These are phyloP conservation scores for Oxystoma pomonae DNA, from an alignment of 2,888 invertebrate species.

Conservation along the genomic window DNA sequence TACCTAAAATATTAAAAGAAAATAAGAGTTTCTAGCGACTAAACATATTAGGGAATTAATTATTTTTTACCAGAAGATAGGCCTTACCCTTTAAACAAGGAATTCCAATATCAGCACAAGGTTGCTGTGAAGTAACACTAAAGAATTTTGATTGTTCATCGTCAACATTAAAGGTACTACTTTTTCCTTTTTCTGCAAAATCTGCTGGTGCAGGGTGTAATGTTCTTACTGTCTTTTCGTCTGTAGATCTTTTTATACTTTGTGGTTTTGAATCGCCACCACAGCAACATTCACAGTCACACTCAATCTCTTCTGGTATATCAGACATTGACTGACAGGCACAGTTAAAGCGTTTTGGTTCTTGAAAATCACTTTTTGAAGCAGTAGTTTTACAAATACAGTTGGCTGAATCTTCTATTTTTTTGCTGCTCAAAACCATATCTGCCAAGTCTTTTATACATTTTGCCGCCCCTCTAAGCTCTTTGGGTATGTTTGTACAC, in stretches of 20 bases:
- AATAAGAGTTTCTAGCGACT: no score
- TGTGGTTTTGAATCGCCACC: constrained; percentile 8
- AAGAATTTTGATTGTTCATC: constrained; percentile 13
- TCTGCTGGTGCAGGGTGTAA: constrained; percentile 17
- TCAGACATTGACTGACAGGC: not conserved
- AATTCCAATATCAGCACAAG: constrained; percentile 4
- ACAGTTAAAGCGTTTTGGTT: not conserved
- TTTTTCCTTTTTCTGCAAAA: constrained; percentile 19
- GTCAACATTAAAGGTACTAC: constrained; percentile 21
- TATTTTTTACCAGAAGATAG: no score
- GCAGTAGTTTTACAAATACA: not conserved
- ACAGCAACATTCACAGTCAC: constrained; percentile 17
- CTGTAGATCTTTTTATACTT: not conserved
- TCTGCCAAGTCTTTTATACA: constrained; percentile 41
- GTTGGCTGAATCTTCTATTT: constrained; percentile 11
- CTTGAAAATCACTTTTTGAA: not conserved
- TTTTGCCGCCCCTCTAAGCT: constrained; percentile 37
- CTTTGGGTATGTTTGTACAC: constrained; percentile 34
- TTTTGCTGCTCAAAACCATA: constrained; percentile 31
- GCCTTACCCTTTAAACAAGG: constrained; percentile 11
- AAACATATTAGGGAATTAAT: no score
- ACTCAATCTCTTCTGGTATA: constrained; percentile 10
- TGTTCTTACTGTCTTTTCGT: constrained; percentile 20
- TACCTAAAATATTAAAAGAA: no score
- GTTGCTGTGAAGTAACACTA: constrained; percentile 9